Conservation (phyloP, 2,797 vertebrate genomes). For the Clarias platycephalus region DNA sequence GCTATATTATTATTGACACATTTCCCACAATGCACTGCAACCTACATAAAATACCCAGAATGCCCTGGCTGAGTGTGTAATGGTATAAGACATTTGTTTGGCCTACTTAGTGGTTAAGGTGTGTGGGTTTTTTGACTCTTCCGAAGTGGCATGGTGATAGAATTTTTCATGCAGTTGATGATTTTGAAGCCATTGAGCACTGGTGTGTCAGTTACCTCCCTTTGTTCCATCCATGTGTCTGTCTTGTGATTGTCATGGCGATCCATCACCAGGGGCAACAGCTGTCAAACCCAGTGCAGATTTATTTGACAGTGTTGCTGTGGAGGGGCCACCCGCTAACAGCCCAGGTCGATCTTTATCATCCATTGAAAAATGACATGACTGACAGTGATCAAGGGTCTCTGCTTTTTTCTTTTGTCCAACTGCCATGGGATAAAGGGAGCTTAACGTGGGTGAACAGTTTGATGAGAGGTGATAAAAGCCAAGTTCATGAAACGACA, state of each 20-base stretch:
- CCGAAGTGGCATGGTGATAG: background rate
- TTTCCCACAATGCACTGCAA: background rate
- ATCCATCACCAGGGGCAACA: conserved; percentile 51
- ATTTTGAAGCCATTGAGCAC: background rate
- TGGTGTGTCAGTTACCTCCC: background rate
- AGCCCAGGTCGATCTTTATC: conserved; percentile 43
- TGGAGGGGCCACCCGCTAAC: conserved; percentile 43
- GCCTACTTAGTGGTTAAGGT: background rate
- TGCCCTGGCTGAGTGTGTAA: background rate
- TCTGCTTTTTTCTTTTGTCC: background rate
- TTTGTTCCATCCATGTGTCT: conserved; percentile 29
- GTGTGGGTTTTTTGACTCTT: background rate
- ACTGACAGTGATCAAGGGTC: conserved; percentile 40
- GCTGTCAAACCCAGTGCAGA: conserved; percentile 28
- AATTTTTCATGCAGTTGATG: background rate
- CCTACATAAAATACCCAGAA: background rate
- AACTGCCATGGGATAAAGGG: background rate
- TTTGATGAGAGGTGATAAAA: conserved; percentile 8
- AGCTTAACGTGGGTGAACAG: background rate
- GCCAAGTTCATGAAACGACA: background rate
- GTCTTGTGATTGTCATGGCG: conserved; percentile 38
- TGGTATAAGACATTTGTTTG: background rate
- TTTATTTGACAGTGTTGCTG: conserved; percentile 52
- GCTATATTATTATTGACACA: background rate
- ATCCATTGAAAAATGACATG: conserved; percentile 54